Base-by-base conservation (phyloP, 2,797 vertebrate genomes). In the Carapus acus region DNA sequence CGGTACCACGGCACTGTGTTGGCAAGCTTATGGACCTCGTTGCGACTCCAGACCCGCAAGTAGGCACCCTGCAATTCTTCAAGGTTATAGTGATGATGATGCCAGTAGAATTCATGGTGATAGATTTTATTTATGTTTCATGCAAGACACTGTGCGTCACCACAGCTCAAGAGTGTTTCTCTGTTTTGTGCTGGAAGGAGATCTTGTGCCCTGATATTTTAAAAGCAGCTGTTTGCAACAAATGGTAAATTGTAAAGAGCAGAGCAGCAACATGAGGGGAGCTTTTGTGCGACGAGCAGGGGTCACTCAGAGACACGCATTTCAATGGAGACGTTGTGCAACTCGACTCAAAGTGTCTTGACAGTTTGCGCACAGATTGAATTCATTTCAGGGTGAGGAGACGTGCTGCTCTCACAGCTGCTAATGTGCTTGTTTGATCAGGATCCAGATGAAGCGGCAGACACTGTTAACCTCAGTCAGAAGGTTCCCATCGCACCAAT, bases 401-500 rank as follows among this genome's bases (percentile, higher is more conserved):
- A 31, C 59, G 68, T 43, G 41, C 55, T 42, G 21, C 34, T 54
- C 7, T 63, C 33, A 38, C 11, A 50, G 34, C 23, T 23, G 40
- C 20, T 8, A 8, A 77, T 83, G 75, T 85, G 81, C 67, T 15
- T 83, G 0, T 76, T 31, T 57, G 9, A 22, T 49, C 81, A 99
- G 96, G 79, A 77, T 57, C 79, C 88, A 62, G 89, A 89, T 74
- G 86, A 88, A 74, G 85, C 89, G 36, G 70, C 74, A 49, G 92
- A 92, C 68, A 66, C 71, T 27, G 43, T 96, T 69, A 91, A 94
- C 76, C 88, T 99, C 81, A 87, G 91, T 62, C 86, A 96, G 73
- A 92, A 88, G 67, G 91, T 99, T 49, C 85, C 73, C 37, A 83
- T 91, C 17, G 48, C 39, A 9, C 23, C 75, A n/a, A 72, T 77